Conservation (phyloP, 35 echinoderm and acorn worm genomes). For the Apostichopus japonicus region DNA sequence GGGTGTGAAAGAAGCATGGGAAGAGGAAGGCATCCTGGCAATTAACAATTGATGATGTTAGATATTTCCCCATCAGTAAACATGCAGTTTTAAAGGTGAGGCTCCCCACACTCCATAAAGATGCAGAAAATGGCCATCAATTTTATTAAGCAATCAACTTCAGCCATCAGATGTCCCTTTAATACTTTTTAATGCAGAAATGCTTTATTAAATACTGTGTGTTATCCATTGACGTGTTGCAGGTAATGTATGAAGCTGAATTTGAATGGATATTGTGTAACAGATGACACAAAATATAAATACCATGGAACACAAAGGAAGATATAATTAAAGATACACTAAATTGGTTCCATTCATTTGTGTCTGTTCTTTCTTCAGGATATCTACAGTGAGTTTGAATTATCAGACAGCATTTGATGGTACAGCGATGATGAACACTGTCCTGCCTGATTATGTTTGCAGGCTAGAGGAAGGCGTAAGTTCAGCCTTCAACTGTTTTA, state of each 20-base stretch:
- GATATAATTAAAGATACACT: background rate
- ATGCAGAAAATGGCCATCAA: too few relatives aligned
- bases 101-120: too few relatives aligned
- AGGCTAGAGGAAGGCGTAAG: too few relatives aligned
- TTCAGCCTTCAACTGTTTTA: too few relatives aligned
- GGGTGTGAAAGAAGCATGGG: too few relatives aligned
- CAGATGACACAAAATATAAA: background rate
- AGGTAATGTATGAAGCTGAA: background rate
- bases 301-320: background rate
- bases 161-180: too few relatives aligned
- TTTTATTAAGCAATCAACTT: too few relatives aligned
- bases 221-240: too few relatives aligned
- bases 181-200: too few relatives aligned
- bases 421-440: background rate
- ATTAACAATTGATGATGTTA: too few relatives aligned
- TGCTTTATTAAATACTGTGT: background rate
- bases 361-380: background rate
- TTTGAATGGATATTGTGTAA: background rate
- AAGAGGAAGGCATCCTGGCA: too few relatives aligned
- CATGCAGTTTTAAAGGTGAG: too few relatives aligned
- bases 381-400: constrained; percentile 30
- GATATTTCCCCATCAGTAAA: background rate
- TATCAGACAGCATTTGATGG: constrained; percentile 9
- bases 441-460: background rate
- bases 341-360: background rate